Percentiles rank a stretch among this genome's conserved stretches.
Evolutionary conservation across 2,113 vertebrate species (phyloP).

Genomic region (Aplodontia rufa): DNA sequence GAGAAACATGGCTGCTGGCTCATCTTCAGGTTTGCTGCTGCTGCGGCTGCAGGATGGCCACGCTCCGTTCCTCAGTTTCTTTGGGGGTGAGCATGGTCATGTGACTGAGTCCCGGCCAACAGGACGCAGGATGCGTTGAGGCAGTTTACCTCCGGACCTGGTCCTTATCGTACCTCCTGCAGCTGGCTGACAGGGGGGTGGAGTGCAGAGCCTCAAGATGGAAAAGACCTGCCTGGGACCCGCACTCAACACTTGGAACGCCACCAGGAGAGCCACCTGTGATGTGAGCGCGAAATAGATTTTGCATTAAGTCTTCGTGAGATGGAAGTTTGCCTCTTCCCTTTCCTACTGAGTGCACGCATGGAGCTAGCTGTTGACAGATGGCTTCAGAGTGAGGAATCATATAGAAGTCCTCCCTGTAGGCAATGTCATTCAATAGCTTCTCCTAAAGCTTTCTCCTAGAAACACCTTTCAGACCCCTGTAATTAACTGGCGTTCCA

Average conservation of each 20-base stretch:
- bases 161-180: background rate
- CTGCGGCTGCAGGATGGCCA: background rate
- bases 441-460: background rate
- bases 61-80: background rate
- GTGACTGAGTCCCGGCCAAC: background rate
- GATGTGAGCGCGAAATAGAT: background rate
- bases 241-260: background rate
- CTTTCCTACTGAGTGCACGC: background rate
- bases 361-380: background rate
- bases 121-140: background rate
- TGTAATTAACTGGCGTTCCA: background rate
- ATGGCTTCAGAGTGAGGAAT: background rate
- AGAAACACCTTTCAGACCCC: background rate
- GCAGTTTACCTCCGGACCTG: background rate
- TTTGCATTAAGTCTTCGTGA: background rate
- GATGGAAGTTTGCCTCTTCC: background rate
- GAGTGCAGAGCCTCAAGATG: background rate
- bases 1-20: background rate
- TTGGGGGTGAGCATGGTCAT: background rate
- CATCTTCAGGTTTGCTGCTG: background rate
- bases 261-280: background rate
- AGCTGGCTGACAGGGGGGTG: background rate
- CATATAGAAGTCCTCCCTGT: background rate
- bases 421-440: background rate
- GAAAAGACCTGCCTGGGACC: background rate